Evolutionary conservation across 2,888 invertebrate genomes (phyloP).

Genomic region (Leptopilina syphax): DNA sequence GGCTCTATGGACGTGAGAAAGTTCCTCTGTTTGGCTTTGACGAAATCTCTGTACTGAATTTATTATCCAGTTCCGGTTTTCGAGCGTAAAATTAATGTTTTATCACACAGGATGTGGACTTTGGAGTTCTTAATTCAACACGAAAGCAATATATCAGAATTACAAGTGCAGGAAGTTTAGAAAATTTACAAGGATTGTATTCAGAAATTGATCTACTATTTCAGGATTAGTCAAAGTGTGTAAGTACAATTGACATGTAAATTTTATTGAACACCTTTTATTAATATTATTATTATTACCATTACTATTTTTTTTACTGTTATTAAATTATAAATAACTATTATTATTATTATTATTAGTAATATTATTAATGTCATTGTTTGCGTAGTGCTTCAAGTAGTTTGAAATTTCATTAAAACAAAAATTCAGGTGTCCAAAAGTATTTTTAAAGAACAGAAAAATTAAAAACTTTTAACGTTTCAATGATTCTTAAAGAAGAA

Average conservation of each 20-base stretch:
- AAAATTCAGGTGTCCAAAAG: no score
- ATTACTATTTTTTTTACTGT: no score
- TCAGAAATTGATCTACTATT: slow-evolving; percentile 20
- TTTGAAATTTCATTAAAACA: no score
- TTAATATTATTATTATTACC: no score
- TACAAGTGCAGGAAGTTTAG: background rate
- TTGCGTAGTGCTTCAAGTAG: no score
- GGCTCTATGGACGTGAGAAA: background rate
- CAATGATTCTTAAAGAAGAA: no score
- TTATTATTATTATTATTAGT: no score
- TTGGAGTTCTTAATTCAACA: slow-evolving; percentile 18
- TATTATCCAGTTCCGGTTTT: background rate
- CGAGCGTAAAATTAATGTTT: slow-evolving; percentile 10
- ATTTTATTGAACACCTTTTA: background rate
- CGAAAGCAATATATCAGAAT: slow-evolving; percentile 21
- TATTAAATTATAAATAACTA: no score
- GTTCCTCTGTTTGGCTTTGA: background rate
- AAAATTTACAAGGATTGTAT: slow-evolving; percentile 4
- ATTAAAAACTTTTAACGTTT: no score
- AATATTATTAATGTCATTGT: no score
- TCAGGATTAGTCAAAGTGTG: slow-evolving; percentile 14
- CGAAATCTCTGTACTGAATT: background rate
- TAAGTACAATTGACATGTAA: background rate
- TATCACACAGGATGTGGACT: slow-evolving; percentile 22
- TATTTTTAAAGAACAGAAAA: no score